Percentiles rank a stretch among this genome's conserved stretches.
Evolutionary conservation across 2,888 invertebrate species (phyloP).

Genomic region (Syrphus vitripennis): DNA sequence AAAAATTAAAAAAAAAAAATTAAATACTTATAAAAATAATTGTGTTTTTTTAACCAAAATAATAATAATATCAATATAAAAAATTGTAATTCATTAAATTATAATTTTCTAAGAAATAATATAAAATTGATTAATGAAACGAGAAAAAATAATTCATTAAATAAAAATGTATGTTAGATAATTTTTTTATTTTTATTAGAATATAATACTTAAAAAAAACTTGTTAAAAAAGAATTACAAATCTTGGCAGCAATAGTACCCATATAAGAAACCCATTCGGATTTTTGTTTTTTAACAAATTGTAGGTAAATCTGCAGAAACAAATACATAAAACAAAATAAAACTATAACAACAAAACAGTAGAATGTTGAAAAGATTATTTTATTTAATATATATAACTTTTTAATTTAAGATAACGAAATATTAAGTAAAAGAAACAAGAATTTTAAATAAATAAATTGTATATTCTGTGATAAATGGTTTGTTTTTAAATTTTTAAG

Average conservation of each 20-base stretch:
- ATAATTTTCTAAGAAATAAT: not conserved
- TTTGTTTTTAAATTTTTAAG: not conserved
- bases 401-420: constrained; percentile 42
- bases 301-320: constrained; percentile 45
- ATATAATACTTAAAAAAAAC: constrained; percentile 14
- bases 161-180: not conserved
- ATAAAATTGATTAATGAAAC: not conserved
- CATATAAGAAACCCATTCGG: constrained; percentile 27
- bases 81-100: not conserved
- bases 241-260: constrained; percentile 36
- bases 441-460: constrained; percentile 61
- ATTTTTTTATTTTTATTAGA: constrained; percentile 5
- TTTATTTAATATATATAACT: constrained; percentile 34
- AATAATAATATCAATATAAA: not conserved
- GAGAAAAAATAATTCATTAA: not conserved
- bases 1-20: not conserved
- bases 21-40: not conserved
- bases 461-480: constrained; percentile 68
- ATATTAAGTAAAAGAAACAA: constrained; percentile 22
- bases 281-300: constrained; percentile 62
- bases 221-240: constrained; percentile 25
- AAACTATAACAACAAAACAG: not conserved
- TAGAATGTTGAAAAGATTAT: constrained; percentile 46
- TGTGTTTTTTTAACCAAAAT: constrained; percentile 7
- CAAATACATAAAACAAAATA: not conserved